A percentile compares a stretch with the other conserved stretches of the same genome.
Conservation (phyloP, 2,888 invertebrate genomes). For the Trissolcus japonicus region DNA sequence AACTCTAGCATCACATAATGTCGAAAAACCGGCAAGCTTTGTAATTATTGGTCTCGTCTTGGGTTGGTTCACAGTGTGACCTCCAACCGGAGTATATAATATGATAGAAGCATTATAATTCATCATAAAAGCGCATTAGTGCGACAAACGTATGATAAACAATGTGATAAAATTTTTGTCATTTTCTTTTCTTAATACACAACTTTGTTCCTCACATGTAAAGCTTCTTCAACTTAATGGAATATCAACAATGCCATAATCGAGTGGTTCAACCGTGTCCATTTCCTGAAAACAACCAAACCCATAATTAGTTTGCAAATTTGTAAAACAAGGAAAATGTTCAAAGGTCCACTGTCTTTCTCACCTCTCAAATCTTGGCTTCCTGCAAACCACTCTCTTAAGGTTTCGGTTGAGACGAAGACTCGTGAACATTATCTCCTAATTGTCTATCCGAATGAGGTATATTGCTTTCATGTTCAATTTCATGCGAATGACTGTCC, state of each 20-base stretch:
- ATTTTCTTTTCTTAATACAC: slow-evolving; percentile 58
- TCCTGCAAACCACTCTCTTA: slow-evolving; percentile 64
- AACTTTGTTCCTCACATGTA: slow-evolving; percentile 63
- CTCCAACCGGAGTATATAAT: slow-evolving; percentile 52
- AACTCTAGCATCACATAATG: slow-evolving; percentile 61
- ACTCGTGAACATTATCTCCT: slow-evolving; percentile 56
- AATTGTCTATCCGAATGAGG: slow-evolving; percentile 58
- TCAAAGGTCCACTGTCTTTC: not conserved
- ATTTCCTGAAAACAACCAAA: slow-evolving; percentile 60
- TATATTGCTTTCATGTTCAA: slow-evolving; percentile 54
- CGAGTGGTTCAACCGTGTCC: slow-evolving; percentile 62
- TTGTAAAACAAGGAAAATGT: not conserved
- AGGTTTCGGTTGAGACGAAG: slow-evolving; percentile 60
- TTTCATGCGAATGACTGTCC: slow-evolving; percentile 55
- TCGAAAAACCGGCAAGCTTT: slow-evolving; percentile 64
- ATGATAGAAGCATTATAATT: slow-evolving; percentile 56
- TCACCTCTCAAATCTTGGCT: slow-evolving; percentile 45
- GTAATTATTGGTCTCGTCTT: slow-evolving; percentile 35
- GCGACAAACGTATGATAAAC: slow-evolving; percentile 64
- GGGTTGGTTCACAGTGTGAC: slow-evolving; percentile 30
- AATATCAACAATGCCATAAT: slow-evolving; percentile 59
- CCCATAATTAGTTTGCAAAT: slow-evolving; percentile 2
- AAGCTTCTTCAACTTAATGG: slow-evolving; percentile 64
- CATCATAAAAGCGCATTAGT: slow-evolving; percentile 56
- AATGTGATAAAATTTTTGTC: slow-evolving; percentile 63